Conservation (phyloP, 2,888 invertebrate genomes). For the Drosophila diplacantha region DNA sequence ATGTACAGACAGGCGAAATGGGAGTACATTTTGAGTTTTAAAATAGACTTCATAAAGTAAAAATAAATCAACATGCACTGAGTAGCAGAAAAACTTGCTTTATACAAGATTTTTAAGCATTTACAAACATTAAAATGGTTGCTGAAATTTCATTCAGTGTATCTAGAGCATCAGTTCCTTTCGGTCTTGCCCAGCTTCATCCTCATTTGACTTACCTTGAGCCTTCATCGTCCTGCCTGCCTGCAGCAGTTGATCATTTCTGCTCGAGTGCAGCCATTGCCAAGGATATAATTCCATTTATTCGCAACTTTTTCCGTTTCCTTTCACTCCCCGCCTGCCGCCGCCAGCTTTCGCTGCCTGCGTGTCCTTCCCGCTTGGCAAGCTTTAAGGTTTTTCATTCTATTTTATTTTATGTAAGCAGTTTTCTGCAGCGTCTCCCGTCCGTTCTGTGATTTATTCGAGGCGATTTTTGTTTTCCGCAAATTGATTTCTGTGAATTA, state of each 20-base stretch:
- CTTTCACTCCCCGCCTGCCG: constrained; percentile 9
- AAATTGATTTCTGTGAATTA: constrained; percentile 44
- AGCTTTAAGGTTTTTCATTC: constrained; percentile 24
- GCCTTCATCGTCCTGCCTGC: constrained; percentile 18
- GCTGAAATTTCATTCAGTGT: neutral
- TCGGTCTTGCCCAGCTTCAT: neutral
- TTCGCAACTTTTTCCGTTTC: constrained; percentile 34
- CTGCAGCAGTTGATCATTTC: constrained; percentile 46
- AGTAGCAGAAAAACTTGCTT: neutral
- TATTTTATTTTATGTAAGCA: constrained; percentile 35
- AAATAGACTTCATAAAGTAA: neutral
- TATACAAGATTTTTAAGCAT: neutral
- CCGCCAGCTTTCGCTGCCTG: constrained; percentile 1
- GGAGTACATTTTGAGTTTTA: neutral
- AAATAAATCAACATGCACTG: neutral
- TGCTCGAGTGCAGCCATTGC: constrained; percentile 45
- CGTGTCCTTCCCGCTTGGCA: constrained; percentile 27
- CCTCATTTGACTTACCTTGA: constrained; percentile 28
- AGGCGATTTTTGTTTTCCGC: constrained; percentile 34
- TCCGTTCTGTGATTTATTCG: constrained; percentile 33
- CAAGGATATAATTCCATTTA: constrained; percentile 44
- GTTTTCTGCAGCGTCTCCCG: constrained; percentile 18
- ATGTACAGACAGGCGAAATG: neutral
- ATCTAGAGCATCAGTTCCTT: constrained; percentile 3
- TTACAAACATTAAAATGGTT: too few relatives aligned